Percentiles rank a stretch among this genome's conserved stretches.
Evolutionary conservation across 2,113 vertebrate species (phyloP).

Genomic region (Epinephelus fuscoguttatus): DNA sequence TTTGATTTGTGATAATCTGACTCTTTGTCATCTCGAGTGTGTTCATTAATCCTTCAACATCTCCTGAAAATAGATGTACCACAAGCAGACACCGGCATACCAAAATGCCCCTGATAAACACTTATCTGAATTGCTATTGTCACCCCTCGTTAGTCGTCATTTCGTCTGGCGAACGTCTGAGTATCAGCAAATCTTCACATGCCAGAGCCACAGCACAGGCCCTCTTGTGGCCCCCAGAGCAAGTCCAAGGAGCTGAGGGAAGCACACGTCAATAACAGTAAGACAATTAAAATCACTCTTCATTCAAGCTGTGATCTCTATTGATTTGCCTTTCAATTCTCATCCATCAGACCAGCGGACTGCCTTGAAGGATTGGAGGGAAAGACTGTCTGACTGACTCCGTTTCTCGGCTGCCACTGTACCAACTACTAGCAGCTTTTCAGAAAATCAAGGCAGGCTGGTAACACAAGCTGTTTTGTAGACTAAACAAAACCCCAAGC

Average conservation of each 20-base stretch:
- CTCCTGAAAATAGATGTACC: constrained; percentile 28
- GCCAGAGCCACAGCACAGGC: constrained; percentile 18
- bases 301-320: constrained; percentile 85
- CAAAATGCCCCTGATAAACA: constrained; percentile 41
- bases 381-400: constrained; percentile 55
- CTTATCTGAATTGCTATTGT: constrained; percentile 69
- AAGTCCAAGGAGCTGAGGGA: constrained; percentile 65
- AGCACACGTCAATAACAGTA: constrained; percentile 79
- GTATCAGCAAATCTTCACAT: constrained; percentile 62
- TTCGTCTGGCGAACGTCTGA: constrained; percentile 59
- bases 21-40: constrained; percentile 44
- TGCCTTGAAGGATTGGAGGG: constrained; percentile 52
- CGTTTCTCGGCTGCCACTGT: constrained; percentile 36
- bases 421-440: constrained; percentile 33
- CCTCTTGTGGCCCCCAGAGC: constrained; percentile 31
- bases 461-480: constrained; percentile 22
- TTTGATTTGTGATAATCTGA: constrained; percentile 26
- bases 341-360: constrained; percentile 74
- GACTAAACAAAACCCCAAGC: constrained; percentile 27
- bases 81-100: constrained; percentile 7
- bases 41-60: constrained; percentile 36
- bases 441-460: constrained; percentile 38
- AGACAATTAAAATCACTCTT: constrained; percentile 86
- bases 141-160: constrained; percentile 63
- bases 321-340: constrained; percentile 82